phyloP scores from a whole-genome alignment of 64 coral and sea anemone species.

The Stichodactyla helianthus region DNA sequence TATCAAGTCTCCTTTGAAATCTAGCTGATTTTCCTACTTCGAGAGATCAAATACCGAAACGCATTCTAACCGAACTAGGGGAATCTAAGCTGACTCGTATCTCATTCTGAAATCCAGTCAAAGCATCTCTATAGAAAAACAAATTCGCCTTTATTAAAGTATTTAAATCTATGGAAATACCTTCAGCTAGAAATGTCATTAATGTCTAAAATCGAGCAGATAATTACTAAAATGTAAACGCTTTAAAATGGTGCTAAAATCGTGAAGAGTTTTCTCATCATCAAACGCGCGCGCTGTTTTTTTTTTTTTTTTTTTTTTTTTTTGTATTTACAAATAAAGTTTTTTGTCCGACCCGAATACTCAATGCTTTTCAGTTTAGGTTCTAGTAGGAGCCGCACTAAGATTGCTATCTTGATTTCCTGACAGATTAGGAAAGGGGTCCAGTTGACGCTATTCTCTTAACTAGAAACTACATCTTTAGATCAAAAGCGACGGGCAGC shows the following conservation, averaged over 20 bases:
- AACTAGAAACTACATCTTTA: not conserved
- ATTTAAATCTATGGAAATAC: constrained; percentile 12
- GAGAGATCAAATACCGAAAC: not conserved
- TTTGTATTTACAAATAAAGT: not conserved
- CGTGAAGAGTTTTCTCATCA: not conserved
- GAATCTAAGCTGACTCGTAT: not conserved
- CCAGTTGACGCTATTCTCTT: not conserved
- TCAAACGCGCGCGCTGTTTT: too few relatives aligned
- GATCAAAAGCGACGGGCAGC: constrained; percentile 1
- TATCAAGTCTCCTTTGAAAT: not conserved
- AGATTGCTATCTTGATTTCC: constrained; percentile 1
- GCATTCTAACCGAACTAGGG: not conserved
- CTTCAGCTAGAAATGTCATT: constrained; percentile 5
- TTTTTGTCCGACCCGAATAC: not conserved
- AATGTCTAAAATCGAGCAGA: constrained; percentile 6
- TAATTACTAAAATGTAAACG: constrained; percentile 24
- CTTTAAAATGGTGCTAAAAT: constrained; percentile 13
- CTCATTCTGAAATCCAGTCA: not conserved
- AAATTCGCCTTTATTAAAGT: not conserved
- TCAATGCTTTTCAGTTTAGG: constrained; percentile 7
- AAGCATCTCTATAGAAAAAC: not conserved
- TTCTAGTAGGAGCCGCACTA: not conserved
- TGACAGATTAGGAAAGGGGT: not conserved
- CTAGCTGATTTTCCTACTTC: not conserved
- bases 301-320: not conserved